Percentiles rank a stretch among this genome's conserved stretches.
These are phyloP conservation scores for Archivesica marissinica DNA, from an alignment of 1,140 invertebrate genomes.

Conservation along the genomic window DNA sequence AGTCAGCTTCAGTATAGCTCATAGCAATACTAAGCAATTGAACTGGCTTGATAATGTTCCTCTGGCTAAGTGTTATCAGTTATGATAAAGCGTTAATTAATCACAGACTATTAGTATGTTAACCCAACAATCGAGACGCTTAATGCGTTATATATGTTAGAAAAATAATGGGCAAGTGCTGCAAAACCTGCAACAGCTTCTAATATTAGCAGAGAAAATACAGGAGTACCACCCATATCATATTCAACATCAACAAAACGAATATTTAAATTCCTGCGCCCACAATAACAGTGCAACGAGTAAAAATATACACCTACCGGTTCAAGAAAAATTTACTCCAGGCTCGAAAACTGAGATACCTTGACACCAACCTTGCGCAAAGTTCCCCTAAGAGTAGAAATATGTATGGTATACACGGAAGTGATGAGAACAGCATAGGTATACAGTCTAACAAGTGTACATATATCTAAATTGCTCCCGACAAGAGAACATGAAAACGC, in stretches of 20 bases:
- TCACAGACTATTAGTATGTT: neutral
- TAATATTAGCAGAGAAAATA: neutral
- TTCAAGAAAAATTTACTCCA: neutral
- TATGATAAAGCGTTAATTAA: neutral
- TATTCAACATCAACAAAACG: too few species aligned
- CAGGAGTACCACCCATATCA: neutral
- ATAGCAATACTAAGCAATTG: too few species aligned
- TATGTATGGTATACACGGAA: neutral
- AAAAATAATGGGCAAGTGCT: conserved; percentile 18
- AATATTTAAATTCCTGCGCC: conserved; percentile 24
- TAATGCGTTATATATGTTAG: neutral
- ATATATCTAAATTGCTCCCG: conserved; percentile 6
- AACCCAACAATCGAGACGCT: neutral
- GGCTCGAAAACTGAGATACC: neutral
- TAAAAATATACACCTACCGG: conserved; percentile 36
- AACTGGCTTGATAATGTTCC: too few species aligned
- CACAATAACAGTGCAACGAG: neutral
- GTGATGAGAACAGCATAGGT: conserved; percentile 19
- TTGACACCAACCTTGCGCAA: conserved; percentile 15
- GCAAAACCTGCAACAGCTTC: neutral
- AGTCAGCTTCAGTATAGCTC: too few species aligned
- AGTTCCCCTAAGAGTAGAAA: neutral
- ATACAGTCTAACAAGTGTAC: conserved; percentile 8
- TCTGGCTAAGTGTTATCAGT: neutral
- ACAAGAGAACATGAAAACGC: conserved; percentile 3